Evolutionary conservation across 2,113 vertebrate species (phyloP), one percentile per base, ranked within the genome.

Genomic region (Orthonyx spaldingii): DNA sequence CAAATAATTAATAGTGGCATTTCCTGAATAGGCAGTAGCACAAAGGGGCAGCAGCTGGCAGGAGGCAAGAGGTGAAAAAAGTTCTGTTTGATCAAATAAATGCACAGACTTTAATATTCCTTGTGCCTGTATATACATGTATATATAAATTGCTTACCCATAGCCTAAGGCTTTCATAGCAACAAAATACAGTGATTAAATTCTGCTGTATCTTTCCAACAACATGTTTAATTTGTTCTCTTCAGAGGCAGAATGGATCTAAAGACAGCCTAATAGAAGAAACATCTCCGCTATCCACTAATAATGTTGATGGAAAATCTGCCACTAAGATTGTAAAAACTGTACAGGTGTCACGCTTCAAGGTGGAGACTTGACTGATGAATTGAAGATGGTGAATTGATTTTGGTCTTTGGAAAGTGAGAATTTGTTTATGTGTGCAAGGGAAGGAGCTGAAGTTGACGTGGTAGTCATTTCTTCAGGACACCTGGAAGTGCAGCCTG

Each of bases 231-330:
- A 79, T 89, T 86, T 96, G 42, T 95, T 96, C 24, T 78, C 37
- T 95, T 92, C 92, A 99, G 98, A 98, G 95, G 91, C 98, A 96
- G 93, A 98, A 97, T 2, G 98, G 98, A 41, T 98, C 98, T 94
- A 98, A 98, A 98, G 98, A 98, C 87, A 98, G 98, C 87, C 89
- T 98, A 59, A 97, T 97, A 56, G 98, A 98, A 96, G 98, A 98
- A 89, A 96, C 95, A 84, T 59, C 95, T 96, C 97, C 85, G 30
- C 27, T 89, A 24, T 91, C 97, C 83, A 89, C 95, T 96, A 97
- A 78, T n/a, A 97, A 75, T 11, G 10, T 94, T 44, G 93, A 98
- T 92, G 97, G 96, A 93, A 98, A 98, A 87, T 85, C 97, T 49
- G 94, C 90, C 84, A 95, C 95, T 89, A 99, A 98, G 96, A 98